Evolutionary conservation across 2,113 vertebrate genomes (phyloP).

Genomic region (Felis catus): DNA sequence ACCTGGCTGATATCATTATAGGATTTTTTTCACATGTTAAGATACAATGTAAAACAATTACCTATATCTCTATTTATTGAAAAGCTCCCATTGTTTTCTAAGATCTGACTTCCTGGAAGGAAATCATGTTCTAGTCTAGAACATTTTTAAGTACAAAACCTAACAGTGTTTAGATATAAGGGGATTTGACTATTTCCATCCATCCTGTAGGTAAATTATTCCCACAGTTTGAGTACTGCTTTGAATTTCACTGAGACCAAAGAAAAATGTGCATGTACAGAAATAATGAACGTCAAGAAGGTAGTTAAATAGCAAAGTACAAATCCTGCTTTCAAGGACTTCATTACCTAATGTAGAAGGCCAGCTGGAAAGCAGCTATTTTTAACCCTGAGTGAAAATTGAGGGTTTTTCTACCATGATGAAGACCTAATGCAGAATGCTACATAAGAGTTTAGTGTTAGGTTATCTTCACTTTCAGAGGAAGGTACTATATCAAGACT

Average conservation of each 20-base stretch:
- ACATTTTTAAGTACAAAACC: background rate
- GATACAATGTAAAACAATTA: background rate
- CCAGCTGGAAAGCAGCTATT: background rate
- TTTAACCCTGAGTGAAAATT: too few species aligned
- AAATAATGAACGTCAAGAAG: background rate
- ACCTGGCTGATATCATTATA: background rate
- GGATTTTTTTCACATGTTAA: background rate
- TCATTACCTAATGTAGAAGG: background rate
- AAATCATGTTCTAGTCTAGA: background rate
- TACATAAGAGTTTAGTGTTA: background rate
- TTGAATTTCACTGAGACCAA: background rate
- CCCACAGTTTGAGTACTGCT: background rate
- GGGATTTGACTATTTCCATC: background rate
- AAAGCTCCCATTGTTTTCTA: background rate
- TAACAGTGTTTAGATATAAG: background rate
- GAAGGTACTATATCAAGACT: background rate
- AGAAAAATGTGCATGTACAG: background rate
- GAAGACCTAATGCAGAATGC: background rate
- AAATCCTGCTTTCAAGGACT: background rate
- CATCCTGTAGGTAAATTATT: background rate
- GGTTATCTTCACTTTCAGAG: background rate
- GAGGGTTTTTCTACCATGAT: background rate
- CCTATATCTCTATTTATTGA: background rate
- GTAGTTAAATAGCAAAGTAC: background rate
- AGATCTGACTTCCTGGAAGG: background rate